These are phyloP conservation scores for Scaeva pyrastri DNA, from an alignment of 2,888 invertebrate species.

Conservation along the genomic window DNA sequence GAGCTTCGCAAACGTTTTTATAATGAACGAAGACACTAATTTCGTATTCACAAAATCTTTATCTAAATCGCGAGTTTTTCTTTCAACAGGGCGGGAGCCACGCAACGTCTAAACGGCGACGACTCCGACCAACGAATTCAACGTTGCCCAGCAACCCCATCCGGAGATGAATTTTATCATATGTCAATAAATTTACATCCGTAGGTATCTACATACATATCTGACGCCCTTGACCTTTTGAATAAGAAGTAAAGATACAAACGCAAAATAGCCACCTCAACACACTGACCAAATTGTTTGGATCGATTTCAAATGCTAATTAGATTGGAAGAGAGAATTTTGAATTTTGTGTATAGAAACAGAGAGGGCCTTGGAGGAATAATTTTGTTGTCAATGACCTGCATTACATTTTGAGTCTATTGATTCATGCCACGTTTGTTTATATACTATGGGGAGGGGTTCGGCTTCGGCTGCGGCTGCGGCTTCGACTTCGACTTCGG, in stretches of 20 bases:
- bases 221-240: conserved; percentile 40
- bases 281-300: conserved; percentile 35
- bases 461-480: too few species aligned
- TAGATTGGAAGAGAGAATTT: not conserved
- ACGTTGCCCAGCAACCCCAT: not conserved
- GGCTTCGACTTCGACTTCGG: conserved; percentile 15
- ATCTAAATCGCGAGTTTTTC: too few species aligned
- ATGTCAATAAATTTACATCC: not conserved
- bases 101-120: too few species aligned
- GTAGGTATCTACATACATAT: too few species aligned
- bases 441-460: conserved; percentile 8
- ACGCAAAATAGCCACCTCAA: conserved; percentile 23
- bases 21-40: too few species aligned
- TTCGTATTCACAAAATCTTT: too few species aligned
- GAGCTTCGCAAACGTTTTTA: too few species aligned
- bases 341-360: not conserved
- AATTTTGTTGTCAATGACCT: conserved; percentile 73
- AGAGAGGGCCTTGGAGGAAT: conserved; percentile 43
- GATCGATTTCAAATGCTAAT: conserved; percentile 56
- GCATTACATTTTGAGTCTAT: conserved; percentile 55
- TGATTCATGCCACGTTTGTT: conserved; percentile 65
- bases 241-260: not conserved
- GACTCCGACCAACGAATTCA: too few species aligned
- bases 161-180: not conserved
- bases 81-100: too few species aligned